Base-by-base conservation (phyloP, 2,113 vertebrate genomes). In the Greenwoodochromis staneri region DNA sequence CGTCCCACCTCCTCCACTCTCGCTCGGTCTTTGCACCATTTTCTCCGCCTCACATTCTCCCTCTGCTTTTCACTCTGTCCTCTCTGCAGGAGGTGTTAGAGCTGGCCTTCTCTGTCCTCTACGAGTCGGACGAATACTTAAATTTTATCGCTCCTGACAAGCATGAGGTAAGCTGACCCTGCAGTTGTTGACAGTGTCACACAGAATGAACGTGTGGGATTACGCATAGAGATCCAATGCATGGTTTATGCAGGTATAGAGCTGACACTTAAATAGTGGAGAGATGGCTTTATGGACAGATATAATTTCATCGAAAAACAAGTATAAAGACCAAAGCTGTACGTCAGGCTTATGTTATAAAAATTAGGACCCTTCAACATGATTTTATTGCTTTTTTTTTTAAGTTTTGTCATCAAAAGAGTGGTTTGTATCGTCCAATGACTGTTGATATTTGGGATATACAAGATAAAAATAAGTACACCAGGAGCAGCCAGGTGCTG, bases 61-160 rank as follows among this genome's bases (percentile, higher is more conserved):
- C 29, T 49, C 78, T 45, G 17, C 63, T 29, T 81, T 53, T 83
- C 83, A 19, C 85, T 49, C 87, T 83, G 21, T 93, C 87, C 45
- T 95, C 90, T 71, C 95, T 95, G 13, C 91, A 99, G 99, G 99
- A 99, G 96, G 97, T 99, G 94, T 97, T 99, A 59, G 99, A 99
- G 95, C 97, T 99, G 90, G 98, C 99, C 88, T 99, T 99, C 96
- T 99, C 99, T 54, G 97, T 99, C 95, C 93, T 99, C 90, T 99
- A 99, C 31, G 98, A 99, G 95, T 99, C 99, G 0, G 99, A 99
- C 82, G 98, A 99, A 94, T 98, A 99, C 69, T 87, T 99, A 96
- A 99, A 99, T 96, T 99, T 99, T 94, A 99, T 99, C 13, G 99
- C 99, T 96, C 98, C 99, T 84, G 98, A 99, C 94, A 99, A 99